A percentile compares a stretch with the other conserved stretches of the same genome.
phyloP scores from a whole-genome alignment of 1,140 invertebrate species.

The Drosophila prosaltans region DNA sequence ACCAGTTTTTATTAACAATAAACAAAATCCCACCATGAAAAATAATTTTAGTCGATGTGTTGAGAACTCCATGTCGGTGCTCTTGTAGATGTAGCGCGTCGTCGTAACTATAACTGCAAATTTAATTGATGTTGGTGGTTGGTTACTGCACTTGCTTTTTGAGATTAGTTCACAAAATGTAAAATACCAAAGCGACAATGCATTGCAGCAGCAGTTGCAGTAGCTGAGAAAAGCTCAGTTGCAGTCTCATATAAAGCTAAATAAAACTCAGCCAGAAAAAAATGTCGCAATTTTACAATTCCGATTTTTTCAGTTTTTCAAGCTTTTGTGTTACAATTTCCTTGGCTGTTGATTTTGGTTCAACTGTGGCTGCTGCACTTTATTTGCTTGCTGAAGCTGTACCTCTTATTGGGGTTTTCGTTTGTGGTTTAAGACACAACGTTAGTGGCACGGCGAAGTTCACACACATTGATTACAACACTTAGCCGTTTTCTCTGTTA shows the following conservation, averaged over 20 bases:
- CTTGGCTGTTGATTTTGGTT: constrained; percentile 44
- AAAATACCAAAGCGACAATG: constrained; percentile 57
- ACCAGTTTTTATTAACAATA: constrained; percentile 66
- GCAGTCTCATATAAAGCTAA: constrained; percentile 59
- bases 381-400: constrained; percentile 31
- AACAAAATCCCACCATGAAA: constrained; percentile 67
- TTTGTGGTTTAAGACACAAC: constrained; percentile 44
- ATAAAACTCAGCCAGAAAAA: constrained; percentile 51
- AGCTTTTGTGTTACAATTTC: constrained; percentile 65
- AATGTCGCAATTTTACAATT: constrained; percentile 72
- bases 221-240: constrained; percentile 57
- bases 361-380: not conserved
- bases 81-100: constrained; percentile 59
- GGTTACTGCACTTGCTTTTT: constrained; percentile 57
- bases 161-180: constrained; percentile 69
- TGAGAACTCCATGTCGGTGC: constrained; percentile 60
- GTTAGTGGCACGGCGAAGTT: constrained; percentile 6
- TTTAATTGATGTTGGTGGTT: constrained; percentile 51
- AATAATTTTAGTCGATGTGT: constrained; percentile 57
- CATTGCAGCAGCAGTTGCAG: constrained; percentile 20
- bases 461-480: constrained; percentile 47
- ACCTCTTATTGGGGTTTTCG: constrained; percentile 52
- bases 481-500: constrained; percentile 36
- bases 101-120: constrained; percentile 74
- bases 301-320: constrained; percentile 56